Evolutionary conservation across 2,888 invertebrate species (phyloP).

Genomic region (Coecobrya sp.): DNA sequence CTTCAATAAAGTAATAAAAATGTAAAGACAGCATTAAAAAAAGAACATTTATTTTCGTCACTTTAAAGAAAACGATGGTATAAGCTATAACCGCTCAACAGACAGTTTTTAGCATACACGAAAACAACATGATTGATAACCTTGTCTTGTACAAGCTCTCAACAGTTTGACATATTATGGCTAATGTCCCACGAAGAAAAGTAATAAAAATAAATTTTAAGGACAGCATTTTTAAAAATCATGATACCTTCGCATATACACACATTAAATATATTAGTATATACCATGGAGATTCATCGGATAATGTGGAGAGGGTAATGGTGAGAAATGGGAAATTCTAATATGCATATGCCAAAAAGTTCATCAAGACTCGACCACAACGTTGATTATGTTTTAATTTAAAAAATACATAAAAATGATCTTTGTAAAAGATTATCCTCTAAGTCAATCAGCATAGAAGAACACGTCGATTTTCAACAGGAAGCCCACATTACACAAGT

Average conservation of each 20-base stretch:
- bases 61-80: too few species aligned
- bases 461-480: constrained; percentile 20
- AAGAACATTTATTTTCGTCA: too few species aligned
- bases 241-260: not conserved
- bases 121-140: not conserved
- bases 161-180: not conserved
- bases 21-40: too few species aligned
- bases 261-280: too few species aligned
- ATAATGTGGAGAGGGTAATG: not conserved
- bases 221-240: not conserved
- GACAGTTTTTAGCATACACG: not conserved
- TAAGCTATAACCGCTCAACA: not conserved
- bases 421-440: too few species aligned
- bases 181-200: too few species aligned
- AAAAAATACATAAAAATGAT: too few species aligned
- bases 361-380: too few species aligned
- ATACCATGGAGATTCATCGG: not conserved
- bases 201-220: not conserved
- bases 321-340: too few species aligned
- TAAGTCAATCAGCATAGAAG: not conserved
- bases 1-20: too few species aligned
- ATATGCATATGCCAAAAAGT: too few species aligned
- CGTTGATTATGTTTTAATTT: too few species aligned
- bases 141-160: not conserved
- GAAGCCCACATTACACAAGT: constrained; percentile 39